These are phyloP conservation scores for Conus canariensis DNA, from an alignment of 2,888 invertebrate species.

Conservation along the genomic window DNA sequence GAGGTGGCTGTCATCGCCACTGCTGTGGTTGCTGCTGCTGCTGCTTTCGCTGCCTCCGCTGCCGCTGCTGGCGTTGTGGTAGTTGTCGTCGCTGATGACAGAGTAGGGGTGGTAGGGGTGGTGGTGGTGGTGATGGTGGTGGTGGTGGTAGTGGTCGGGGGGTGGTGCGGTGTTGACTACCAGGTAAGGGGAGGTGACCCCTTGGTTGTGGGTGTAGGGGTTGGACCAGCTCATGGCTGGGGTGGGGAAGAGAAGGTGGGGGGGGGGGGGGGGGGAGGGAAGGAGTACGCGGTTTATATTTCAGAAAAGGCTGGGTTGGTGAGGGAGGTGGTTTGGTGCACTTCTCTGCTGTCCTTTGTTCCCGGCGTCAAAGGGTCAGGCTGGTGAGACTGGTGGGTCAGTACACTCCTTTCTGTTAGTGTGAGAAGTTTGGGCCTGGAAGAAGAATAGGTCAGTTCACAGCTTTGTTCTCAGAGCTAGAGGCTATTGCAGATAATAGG, in stretches of 20 bases:
- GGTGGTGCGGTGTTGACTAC: background rate
- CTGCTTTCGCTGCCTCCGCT: background rate
- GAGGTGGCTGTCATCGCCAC: background rate
- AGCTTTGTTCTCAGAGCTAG: no score
- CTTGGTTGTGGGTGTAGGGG: background rate
- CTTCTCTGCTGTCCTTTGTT: no score
- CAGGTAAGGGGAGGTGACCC: background rate
- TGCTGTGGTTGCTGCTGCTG: background rate
- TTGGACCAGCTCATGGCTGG: background rate
- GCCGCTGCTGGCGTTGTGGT: background rate
- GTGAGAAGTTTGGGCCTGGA: no score
- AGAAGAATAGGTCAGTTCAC: no score
- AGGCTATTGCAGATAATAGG: no score
- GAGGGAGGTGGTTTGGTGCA: no score
- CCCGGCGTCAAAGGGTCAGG: background rate
- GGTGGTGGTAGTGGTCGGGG: background rate
- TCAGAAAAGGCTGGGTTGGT: no score
- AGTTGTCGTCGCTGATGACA: background rate
- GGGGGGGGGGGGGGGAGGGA: background rate
- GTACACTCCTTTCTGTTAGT: no score
- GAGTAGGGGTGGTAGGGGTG: background rate
- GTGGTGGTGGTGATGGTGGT: background rate
- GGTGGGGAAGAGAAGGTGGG: background rate
- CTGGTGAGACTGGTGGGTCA: no score
- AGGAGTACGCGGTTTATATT: background rate